Percentiles rank a stretch among this genome's conserved stretches.
Conservation (phyloP, 2,888 invertebrate species). For the Aproaerema taeniolella region DNA sequence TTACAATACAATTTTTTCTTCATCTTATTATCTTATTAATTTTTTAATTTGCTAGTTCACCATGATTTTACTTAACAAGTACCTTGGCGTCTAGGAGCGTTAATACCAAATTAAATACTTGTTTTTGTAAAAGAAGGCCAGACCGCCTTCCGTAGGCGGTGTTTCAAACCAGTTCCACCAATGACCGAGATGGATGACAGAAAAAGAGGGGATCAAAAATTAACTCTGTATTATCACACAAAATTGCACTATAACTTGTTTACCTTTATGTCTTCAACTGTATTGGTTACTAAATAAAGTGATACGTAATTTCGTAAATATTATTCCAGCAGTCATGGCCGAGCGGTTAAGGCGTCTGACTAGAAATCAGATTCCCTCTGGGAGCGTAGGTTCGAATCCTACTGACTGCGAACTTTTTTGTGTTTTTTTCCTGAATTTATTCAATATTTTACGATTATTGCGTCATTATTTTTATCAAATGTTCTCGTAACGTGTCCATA, state of each 20-base stretch:
- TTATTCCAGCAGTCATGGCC: conserved; percentile 87
- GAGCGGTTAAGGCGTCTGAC: conserved; percentile 94
- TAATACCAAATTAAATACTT: too few species aligned
- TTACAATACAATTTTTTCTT: too few species aligned
- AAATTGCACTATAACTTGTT: too few species aligned
- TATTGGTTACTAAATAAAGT: too few species aligned
- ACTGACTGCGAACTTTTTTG: conserved; percentile 81
- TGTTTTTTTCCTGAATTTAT: conserved; percentile 13
- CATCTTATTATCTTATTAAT: too few species aligned
- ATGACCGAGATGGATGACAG: conserved; percentile 5
- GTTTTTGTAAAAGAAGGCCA: conserved; percentile 4
- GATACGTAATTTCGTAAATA: too few species aligned
- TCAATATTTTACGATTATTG: conserved; percentile 22
- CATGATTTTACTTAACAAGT: too few species aligned
- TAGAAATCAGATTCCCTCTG: conserved; percentile 90
- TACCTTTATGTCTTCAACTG: too few species aligned
- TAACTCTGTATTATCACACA: background rate
- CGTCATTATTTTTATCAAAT: conserved; percentile 29
- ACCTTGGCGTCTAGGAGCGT: too few species aligned
- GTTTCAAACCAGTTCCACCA: conserved; percentile 5
- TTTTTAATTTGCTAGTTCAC: too few species aligned
- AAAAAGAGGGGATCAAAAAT: conserved; percentile 7
- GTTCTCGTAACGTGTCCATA: conserved; percentile 18
- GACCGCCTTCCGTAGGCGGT: conserved; percentile 4
- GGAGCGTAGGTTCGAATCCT: conserved; percentile 92